Base-by-base conservation (phyloP, 2,797 vertebrate genomes). In the Anableps anableps region DNA sequence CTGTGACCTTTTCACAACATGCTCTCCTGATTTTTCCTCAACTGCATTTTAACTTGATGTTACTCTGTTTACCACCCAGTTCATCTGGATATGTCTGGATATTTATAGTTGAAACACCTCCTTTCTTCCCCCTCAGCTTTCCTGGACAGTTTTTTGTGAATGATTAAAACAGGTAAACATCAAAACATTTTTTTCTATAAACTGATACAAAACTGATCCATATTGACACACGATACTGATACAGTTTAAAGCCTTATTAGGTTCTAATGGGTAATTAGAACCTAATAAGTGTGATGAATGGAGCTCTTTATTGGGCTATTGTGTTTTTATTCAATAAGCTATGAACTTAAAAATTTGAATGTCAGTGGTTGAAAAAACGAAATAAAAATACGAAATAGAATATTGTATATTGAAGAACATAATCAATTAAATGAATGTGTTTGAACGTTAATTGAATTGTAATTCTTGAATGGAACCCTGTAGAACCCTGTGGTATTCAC, bases 1-100 rank as follows among this genome's bases (percentile, higher is more conserved):
- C 90, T 29, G 64, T 79, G 84, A 92, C 88, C 86, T 88, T 89
- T 84, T 80, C 75, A 85, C 86, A 91, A 87, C 93, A 91, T 94
- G 92, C 72, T 51, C 41, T 74, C 41, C 76, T 74, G 77, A 81
- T 36, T 86, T 87, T 79, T 62, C 64, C 73, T 41, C 76, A 26
- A 31, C 72, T 84, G 68, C 83, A 88, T 88, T 80, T 88, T 14
- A 62, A 51, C 85, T 34, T 74, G 48, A 64, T 5, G 41, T 75
- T 31, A 38, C 76, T 80, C 58, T 5, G n/a, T 5, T 47, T 74
- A 72, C 47, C 82, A 76, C 80, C 72, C 66, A 26, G 53, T 0
- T 47, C 68, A 71, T 47, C 68, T 2, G 14, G 68, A 45, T 2
- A 16, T 5, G 14, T 1, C 41, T 29, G 68, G 41, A 47, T 29